These are phyloP conservation scores for Holotrichia oblita DNA, from an alignment of 1,140 invertebrate genomes.

Conservation along the genomic window DNA sequence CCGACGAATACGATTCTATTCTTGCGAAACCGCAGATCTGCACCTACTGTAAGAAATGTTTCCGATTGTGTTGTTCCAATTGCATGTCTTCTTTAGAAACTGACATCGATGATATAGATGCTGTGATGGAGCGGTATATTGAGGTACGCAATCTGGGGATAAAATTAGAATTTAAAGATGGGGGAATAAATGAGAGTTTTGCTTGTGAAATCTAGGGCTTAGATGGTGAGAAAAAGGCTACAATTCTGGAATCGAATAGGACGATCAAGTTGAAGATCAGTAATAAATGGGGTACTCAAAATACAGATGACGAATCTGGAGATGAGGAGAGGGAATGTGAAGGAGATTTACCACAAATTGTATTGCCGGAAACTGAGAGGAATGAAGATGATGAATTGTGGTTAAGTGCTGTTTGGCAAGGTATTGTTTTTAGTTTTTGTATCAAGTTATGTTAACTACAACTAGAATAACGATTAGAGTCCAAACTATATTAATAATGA, in stretches of 20 bases:
- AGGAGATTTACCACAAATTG: neutral
- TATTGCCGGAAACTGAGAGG: neutral
- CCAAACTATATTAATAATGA: no score
- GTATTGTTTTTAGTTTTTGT: neutral
- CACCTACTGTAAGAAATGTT: neutral
- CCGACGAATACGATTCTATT: no score
- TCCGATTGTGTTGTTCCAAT: neutral
- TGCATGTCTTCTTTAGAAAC: neutral
- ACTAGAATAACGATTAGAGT: no score
- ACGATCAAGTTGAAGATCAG: neutral
- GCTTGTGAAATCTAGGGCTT: neutral
- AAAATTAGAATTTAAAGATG: neutral
- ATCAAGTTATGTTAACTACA: no score
- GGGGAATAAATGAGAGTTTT: neutral
- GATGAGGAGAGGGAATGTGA: neutral
- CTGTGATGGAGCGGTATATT: neutral
- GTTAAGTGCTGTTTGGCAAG: neutral
- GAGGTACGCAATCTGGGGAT: no score
- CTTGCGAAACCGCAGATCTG: no score
- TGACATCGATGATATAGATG: neutral
- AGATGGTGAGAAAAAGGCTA: neutral
- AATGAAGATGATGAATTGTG: neutral
- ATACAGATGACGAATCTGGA: neutral
- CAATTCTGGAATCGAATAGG: neutral
- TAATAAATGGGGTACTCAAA: neutral